A percentile compares a stretch with the other conserved stretches of the same genome.
Conservation (phyloP, 1,140 invertebrate genomes). For the Lutraria rhynchaena region DNA sequence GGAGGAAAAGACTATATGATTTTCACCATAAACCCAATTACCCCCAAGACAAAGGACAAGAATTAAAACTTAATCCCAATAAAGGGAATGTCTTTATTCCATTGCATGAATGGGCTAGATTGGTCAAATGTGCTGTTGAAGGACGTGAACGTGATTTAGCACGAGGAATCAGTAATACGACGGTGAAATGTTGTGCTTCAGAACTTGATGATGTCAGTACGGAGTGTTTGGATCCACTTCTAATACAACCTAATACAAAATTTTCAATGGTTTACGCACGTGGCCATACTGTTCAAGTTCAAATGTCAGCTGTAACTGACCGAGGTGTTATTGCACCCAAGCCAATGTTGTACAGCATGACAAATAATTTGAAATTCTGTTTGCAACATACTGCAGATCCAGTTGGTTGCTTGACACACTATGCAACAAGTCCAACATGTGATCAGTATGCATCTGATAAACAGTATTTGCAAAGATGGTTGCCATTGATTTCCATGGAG, state of each 20-base stretch:
- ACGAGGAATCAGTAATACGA: not conserved
- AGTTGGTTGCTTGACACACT: constrained; percentile 46
- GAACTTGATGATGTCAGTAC: constrained; percentile 53
- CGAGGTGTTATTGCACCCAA: constrained; percentile 61
- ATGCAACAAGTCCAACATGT: constrained; percentile 18
- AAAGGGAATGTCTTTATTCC: constrained; percentile 26
- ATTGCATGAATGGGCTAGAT: constrained; percentile 30
- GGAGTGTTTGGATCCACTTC: constrained; percentile 1
- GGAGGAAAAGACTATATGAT: constrained; percentile 53
- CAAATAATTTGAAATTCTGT: constrained; percentile 67
- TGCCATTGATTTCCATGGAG: constrained; percentile 68
- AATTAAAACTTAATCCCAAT: constrained; percentile 37
- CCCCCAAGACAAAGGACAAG: not conserved
- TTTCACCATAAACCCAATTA: not conserved
- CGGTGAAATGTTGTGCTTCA: not conserved
- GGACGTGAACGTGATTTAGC: constrained; percentile 28
- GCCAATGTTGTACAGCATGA: constrained; percentile 58
- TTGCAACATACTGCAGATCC: constrained; percentile 64
- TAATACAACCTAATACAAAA: constrained; percentile 22
- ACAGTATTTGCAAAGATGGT: constrained; percentile 60
- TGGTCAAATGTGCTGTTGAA: constrained; percentile 16
- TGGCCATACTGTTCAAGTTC: constrained; percentile 61
- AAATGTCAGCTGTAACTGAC: constrained; percentile 52
- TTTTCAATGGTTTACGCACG: constrained; percentile 60
- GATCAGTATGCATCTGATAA: constrained; percentile 38